A percentile compares a stretch with the other conserved stretches of the same genome.
Conservation (phyloP, 2,113 vertebrate genomes). For the Chelonoidis abingdonii region DNA sequence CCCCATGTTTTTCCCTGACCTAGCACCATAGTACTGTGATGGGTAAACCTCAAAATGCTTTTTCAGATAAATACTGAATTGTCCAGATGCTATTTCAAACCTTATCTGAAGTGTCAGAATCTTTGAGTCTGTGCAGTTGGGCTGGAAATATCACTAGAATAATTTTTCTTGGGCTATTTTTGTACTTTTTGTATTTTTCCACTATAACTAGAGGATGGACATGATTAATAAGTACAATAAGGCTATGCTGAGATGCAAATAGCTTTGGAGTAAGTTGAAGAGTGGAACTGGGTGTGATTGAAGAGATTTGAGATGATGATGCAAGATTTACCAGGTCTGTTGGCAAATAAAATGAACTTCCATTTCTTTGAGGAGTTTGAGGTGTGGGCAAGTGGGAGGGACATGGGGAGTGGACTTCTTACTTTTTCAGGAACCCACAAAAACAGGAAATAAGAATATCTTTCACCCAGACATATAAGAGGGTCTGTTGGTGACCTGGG, state of each 20-base stretch:
- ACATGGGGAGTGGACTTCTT: not conserved
- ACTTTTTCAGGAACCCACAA: not conserved
- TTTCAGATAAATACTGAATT: not conserved
- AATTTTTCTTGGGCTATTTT: not conserved
- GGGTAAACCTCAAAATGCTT: not conserved
- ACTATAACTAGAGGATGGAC: not conserved
- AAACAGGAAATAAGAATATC: not conserved
- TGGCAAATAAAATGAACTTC: not conserved
- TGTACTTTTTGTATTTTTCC: not conserved
- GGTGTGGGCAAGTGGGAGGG: not conserved
- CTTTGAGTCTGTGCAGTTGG: not conserved
- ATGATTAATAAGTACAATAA: not conserved
- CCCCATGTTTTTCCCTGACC: not conserved
- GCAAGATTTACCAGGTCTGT: not conserved
- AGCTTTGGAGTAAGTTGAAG: not conserved
- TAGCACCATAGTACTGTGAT: fast-evolving
- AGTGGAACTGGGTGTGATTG: not conserved
- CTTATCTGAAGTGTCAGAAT: not conserved
- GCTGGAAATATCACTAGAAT: not conserved
- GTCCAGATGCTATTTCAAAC: not conserved
- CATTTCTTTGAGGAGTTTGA: not conserved
- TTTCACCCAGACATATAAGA: not conserved
- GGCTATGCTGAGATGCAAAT: not conserved
- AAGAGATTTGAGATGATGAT: not conserved
- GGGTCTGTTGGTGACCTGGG: not conserved